Evolutionary conservation across 2,113 vertebrate genomes (phyloP).

Genomic region (Podarcis cretensis): DNA sequence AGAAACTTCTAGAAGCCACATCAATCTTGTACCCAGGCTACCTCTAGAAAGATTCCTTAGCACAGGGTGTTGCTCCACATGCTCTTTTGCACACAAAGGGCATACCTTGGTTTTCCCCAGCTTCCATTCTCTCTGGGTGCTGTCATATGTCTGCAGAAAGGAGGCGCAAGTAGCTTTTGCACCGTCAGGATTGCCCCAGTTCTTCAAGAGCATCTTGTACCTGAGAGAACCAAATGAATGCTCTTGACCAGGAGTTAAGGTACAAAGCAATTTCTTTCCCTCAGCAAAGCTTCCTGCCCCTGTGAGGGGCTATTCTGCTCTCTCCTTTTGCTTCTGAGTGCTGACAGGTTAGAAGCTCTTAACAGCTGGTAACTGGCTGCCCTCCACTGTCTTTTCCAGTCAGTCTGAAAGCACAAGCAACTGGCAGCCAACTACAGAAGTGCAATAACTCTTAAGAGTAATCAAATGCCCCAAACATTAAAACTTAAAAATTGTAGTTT

Average conservation of each 20-base stretch:
- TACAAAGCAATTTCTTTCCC: neutral
- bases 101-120: slow-evolving; percentile 91
- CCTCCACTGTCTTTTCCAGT: neutral
- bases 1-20: neutral
- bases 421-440: neutral
- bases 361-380: neutral
- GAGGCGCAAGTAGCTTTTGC: slow-evolving; percentile 75
- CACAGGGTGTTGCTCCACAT: too few relatives aligned
- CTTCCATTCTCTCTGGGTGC: slow-evolving; percentile 83
- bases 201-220: slow-evolving; percentile 86
- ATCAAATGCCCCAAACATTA: neutral
- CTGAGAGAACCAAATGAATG: slow-evolving; percentile 70
- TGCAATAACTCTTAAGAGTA: neutral
- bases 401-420: neutral
- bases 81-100: neutral
- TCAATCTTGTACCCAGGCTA: neutral
- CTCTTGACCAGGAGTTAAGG: neutral
- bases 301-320: neutral
- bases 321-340: neutral
- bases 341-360: neutral
- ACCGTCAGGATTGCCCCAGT: slow-evolving; percentile 60
- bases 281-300: neutral
- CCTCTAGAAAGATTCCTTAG: neutral
- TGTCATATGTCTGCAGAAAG: slow-evolving; percentile 80
- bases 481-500: neutral